These are phyloP conservation scores for Eidolon helvum DNA, from an alignment of 2,113 vertebrate genomes.

Conservation along the genomic window DNA sequence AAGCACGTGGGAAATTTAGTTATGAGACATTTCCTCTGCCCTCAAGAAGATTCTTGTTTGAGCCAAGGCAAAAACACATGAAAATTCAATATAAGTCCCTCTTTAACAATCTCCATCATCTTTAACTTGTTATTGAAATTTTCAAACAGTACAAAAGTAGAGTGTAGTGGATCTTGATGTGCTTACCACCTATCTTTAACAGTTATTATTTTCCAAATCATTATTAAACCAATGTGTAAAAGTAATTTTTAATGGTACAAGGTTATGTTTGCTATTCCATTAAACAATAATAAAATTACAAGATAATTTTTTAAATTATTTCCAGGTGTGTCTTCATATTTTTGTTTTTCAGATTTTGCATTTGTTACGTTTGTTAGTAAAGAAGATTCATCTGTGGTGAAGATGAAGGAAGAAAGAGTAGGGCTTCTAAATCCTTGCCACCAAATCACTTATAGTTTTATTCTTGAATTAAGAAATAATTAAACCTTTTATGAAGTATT, in stretches of 20 bases:
- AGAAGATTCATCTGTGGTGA: conserved; percentile 14
- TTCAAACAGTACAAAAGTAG: background rate
- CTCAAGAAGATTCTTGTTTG: conserved; percentile 24
- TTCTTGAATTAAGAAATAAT: background rate
- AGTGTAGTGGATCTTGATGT: background rate
- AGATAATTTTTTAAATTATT: background rate
- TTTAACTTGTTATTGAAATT: background rate
- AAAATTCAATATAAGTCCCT: background rate
- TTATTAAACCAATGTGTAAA: background rate
- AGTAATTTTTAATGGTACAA: background rate
- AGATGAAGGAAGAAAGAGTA: background rate
- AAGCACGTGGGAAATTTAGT: background rate
- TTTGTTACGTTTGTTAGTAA: background rate
- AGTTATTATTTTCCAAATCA: conserved; percentile 9
- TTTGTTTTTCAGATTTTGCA: conserved; percentile 16
- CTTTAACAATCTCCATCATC: background rate
- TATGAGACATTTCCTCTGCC: background rate
- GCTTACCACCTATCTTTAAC: background rate
- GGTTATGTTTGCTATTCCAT: background rate
- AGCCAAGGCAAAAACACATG: background rate
- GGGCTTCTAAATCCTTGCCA: background rate
- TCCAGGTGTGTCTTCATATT: background rate
- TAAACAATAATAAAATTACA: background rate
- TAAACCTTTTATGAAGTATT: background rate
- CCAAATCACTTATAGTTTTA: background rate